phyloP scores from a whole-genome alignment of 2,113 vertebrate species.

The Gallinago paraguaiae region DNA sequence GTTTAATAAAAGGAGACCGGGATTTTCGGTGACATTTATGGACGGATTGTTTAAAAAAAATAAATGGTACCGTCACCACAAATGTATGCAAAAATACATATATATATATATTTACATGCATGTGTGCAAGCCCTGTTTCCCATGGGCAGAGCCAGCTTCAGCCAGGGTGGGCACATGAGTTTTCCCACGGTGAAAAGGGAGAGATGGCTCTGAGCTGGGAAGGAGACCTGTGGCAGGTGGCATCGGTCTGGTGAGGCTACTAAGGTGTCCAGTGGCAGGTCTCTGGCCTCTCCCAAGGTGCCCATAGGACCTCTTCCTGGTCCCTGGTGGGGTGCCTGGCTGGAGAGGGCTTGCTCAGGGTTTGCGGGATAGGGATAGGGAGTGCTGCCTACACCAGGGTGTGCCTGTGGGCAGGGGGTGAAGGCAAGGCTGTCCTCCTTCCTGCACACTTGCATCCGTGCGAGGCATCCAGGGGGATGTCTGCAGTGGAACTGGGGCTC shows the following conservation, averaged over 20 bases:
- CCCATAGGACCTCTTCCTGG: rapidly evolving
- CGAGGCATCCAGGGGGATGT: background rate
- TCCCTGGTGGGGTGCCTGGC: background rate
- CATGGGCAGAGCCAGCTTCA: background rate
- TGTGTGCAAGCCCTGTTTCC: background rate
- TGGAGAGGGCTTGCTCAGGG: rapidly evolving
- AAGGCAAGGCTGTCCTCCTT: background rate
- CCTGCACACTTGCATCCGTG: rapidly evolving
- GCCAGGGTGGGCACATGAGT: background rate
- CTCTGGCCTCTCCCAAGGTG: rapidly evolving
- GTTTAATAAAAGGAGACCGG: conserved; percentile 87
- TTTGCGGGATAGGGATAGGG: rapidly evolving
- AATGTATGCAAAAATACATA: conserved; percentile 46
- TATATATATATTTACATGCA: background rate
- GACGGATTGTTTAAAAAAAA: conserved; percentile 69
- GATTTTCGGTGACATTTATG: conserved; percentile 82
- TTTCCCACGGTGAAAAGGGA: background rate
- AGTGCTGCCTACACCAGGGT: background rate
- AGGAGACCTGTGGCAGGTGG: background rate
- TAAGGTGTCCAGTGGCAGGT: rapidly evolving
- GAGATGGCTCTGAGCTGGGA: background rate
- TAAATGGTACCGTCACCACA: conserved; percentile 58
- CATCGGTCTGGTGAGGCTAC: rapidly evolving
- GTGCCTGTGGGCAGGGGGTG: rapidly evolving
- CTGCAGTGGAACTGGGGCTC: background rate